Evolutionary conservation across 2,797 vertebrate species (phyloP), one percentile per base, ranked within the genome.

Genomic region (Ataeniobius toweri): DNA sequence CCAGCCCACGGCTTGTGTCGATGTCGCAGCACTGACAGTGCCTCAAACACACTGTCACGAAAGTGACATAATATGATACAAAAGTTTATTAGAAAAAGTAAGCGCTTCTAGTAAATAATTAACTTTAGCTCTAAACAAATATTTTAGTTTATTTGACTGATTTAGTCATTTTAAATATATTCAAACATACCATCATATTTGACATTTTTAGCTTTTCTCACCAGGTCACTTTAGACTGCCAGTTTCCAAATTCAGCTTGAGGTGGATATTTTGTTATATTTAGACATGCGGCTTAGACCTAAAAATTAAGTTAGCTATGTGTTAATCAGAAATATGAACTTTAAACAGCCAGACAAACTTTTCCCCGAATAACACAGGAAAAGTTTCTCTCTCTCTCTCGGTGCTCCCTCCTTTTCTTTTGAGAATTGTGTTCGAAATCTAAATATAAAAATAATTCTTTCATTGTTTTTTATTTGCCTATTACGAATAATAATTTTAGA

Each of bases 11-110:
- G 0, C 88, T 94, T 77, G 86, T 94, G 89, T 97, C 89, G 22
- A 96, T 78, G 6, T 78, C 67, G 73, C 96, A 97, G 89, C 96
- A 97, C 0, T 91, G 90, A 81, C 94, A 96, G 90, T 82, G 93
- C 6, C 87, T 90, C 16, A 91, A 63, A 73, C 96, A 97, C 13
- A 95, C 98, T 99, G 86, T 48, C 55, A 80, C 68, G 65, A 56
- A 4, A 83, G 79, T 77, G 7, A 71, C 10, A 61, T 12, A 50
- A n/a, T 8, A 3, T n/a, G 44, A 44, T 2, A 59, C 20, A 18
- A 58, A 79, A 73, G 14, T 51, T 14, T 14, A 13, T 51, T 51
- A 51, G 39, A 58, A 5, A 26, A 26, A 44, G 12, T 31, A 4
- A 36, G 31, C 31, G 31, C 63, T n/a, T 69, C 41, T 48, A 48